Percentiles rank a stretch among this genome's conserved stretches.
phyloP scores from a whole-genome alignment of 64 coral and sea anemone genomes.

The Stylophora pistillata region DNA sequence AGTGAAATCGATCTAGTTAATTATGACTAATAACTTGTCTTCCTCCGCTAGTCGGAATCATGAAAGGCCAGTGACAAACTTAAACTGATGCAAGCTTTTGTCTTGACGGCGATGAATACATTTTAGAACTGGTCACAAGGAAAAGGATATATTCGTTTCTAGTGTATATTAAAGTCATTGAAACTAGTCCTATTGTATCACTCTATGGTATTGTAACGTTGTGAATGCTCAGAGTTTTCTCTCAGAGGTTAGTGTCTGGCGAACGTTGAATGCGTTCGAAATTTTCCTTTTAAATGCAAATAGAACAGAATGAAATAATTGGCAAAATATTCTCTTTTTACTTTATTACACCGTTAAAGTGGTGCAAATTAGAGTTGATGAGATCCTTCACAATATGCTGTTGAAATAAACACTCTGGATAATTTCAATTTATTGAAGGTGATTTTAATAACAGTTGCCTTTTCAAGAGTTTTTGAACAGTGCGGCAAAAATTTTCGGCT shows the following conservation, averaged over 20 bases:
- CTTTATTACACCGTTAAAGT: slow-evolving; percentile 46
- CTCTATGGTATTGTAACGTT: neutral
- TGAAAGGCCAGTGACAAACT: slow-evolving; percentile 9
- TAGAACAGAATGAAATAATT: slow-evolving; percentile 33
- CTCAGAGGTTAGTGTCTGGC: neutral
- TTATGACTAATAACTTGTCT: slow-evolving; percentile 35
- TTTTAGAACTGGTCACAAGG: neutral
- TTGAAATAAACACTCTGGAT: slow-evolving; percentile 42
- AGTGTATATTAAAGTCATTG: neutral
- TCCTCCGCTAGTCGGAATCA: slow-evolving; percentile 10
- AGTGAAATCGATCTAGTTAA: slow-evolving; percentile 58
- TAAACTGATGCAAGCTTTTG: slow-evolving; percentile 29
- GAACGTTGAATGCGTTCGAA: neutral
- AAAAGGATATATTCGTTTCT: neutral
- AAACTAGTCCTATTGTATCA: slow-evolving; percentile 12
- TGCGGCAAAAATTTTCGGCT: slow-evolving; percentile 18
- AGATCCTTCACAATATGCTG: slow-evolving; percentile 47
- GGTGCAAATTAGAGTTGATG: slow-evolving; percentile 47
- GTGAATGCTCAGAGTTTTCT: neutral
- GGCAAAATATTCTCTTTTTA: slow-evolving; percentile 24
- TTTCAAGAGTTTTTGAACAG: slow-evolving; percentile 26
- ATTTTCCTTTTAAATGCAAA: slow-evolving; percentile 37
- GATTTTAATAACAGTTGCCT: slow-evolving; percentile 51
- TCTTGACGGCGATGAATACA: slow-evolving; percentile 16
- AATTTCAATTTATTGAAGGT: slow-evolving; percentile 40